phyloP scores from a whole-genome alignment of 2,888 invertebrate species.

The Steromphala cineraria region DNA sequence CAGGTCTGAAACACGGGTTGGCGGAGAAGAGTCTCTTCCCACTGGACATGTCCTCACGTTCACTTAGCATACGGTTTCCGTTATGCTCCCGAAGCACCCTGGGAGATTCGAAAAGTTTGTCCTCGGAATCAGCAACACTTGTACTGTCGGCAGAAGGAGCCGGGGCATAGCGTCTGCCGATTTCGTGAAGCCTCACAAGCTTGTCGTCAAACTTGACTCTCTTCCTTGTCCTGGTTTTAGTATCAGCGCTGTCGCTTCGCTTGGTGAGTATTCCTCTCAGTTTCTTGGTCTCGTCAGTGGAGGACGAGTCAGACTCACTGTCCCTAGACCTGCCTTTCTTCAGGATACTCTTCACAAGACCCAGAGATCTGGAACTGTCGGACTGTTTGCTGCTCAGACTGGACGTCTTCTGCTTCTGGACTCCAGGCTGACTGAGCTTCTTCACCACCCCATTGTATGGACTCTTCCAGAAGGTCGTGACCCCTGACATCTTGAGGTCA shows the following conservation, averaged over 20 bases:
- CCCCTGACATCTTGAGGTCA: slow-evolving; percentile 10
- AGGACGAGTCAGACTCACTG: slow-evolving; percentile 14
- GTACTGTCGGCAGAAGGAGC: background rate
- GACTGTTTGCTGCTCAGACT: background rate
- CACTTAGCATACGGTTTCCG: background rate
- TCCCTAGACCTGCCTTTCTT: background rate
- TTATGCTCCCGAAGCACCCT: background rate
- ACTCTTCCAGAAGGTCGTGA: slow-evolving; percentile 22
- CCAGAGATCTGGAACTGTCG: background rate
- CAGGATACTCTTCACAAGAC: slow-evolving; percentile 10
- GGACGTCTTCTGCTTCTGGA: background rate
- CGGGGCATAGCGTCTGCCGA: slow-evolving; percentile 7
- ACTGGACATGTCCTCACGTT: background rate
- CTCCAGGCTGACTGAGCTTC: background rate
- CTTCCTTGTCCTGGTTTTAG: slow-evolving; percentile 22
- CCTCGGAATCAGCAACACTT: background rate
- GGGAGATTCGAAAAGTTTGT: background rate
- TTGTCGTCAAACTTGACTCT: slow-evolving; percentile 35
- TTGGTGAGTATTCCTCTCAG: slow-evolving; percentile 24
- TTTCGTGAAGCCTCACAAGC: slow-evolving; percentile 18
- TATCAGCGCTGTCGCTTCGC: background rate
- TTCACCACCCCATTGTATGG: slow-evolving; percentile 21
- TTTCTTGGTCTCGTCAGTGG: slow-evolving; percentile 6
- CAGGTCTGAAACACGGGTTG: too few relatives aligned
- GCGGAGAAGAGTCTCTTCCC: background rate